Evolutionary conservation across 2,888 invertebrate genomes (phyloP), one percentile per base, ranked within the genome.

Genomic region (Neocrepidodera transversa): DNA sequence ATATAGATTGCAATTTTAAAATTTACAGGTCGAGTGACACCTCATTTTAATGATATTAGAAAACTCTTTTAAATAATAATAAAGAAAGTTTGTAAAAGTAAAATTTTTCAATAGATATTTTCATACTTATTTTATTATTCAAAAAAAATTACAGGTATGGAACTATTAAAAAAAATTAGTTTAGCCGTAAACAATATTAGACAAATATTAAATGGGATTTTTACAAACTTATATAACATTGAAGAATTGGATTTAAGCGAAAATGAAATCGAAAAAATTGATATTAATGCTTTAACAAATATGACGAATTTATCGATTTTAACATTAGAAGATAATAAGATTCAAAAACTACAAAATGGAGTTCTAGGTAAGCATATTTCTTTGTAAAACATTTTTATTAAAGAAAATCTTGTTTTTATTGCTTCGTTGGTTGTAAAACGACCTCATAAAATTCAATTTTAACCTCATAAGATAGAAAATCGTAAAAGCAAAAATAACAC

Each of bases 141-240:
- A n/a, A n/a, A n/a, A n/a, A n/a, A n/a, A n/a, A n/a, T n/a, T 17
- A 8, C 17, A 38, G 38, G 17, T 10, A 38, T 38, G 38, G 16
- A 38, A 8, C 1, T 17, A 3, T 7, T 47, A 5, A 52, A 16
- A 28, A 32, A 36, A 20, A 28, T 58, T 6, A 50, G 43, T 18
- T 5, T 58, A 10, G 51, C 36, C 7, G 45, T 40, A 20, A 58
- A 52, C 13, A 28, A 45, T 8, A 14, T 58, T 5, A 14, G 30
- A 26, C 26, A 17, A 6, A 38, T 58, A 11, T 30, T 45, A 7
- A 14, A 32, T 1, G 47, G 51, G 6, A 14, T 36, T 0, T 58
- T 58, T 18, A 16, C 35, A 8, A 58, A 58, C 23, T 26, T 50
- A 7, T 43, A 45, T 3, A 58, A 51, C 8, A n/a, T 58, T 18